Conservation (phyloP, 1,140 invertebrate genomes). For the Anastrepha obliqua region DNA sequence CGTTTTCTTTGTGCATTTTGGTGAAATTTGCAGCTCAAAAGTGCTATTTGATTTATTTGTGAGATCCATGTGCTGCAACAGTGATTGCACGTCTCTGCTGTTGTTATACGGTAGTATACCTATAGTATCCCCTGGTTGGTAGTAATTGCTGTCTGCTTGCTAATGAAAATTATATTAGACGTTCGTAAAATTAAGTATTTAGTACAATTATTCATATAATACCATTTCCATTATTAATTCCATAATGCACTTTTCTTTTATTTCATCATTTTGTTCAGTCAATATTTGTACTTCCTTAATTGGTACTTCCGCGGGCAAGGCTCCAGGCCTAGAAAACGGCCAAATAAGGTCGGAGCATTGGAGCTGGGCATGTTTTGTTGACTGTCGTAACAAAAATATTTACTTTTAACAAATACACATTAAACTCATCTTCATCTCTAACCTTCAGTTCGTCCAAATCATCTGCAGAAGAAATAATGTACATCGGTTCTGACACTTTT, state of each 20-base stretch:
- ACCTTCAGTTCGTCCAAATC: background rate
- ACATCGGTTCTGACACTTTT: background rate
- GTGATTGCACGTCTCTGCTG: constrained; percentile 53
- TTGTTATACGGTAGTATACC: constrained; percentile 65
- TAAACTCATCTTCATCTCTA: background rate
- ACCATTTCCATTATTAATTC: constrained; percentile 2
- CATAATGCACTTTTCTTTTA: background rate
- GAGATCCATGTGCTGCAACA: constrained; percentile 62
- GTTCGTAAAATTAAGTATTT: background rate
- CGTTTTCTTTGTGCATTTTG: constrained; percentile 63
- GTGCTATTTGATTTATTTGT: constrained; percentile 59
- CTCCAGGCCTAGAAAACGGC: background rate
- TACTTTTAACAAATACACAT: background rate
- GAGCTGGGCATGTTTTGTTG: background rate
- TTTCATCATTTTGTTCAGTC: background rate
- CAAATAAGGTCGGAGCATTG: constrained; percentile 1
- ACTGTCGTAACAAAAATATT: background rate
- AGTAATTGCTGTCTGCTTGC: constrained; percentile 25
- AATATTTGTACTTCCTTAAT: background rate
- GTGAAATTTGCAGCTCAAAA: constrained; percentile 57
- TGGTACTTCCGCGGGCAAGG: background rate
- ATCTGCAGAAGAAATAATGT: background rate
- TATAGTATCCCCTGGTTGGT: constrained; percentile 68
- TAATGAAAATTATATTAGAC: background rate
- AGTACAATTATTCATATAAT: background rate